Evolutionary conservation across 2,888 invertebrate genomes (phyloP).

Genomic region (Agrypnus murinus): DNA sequence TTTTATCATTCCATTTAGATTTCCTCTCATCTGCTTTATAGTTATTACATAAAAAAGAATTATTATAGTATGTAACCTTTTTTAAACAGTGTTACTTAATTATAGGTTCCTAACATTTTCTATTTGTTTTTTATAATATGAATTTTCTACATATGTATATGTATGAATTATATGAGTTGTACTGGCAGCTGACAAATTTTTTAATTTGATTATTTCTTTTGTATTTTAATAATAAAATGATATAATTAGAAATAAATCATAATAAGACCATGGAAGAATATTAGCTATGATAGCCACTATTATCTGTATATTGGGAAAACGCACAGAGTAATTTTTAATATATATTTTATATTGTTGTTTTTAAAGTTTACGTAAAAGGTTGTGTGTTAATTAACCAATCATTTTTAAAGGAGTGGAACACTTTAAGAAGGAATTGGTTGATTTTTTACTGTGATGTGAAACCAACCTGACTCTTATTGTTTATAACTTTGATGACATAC

Average conservation of each 20-base stretch:
- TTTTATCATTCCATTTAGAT: constrained; percentile 46
- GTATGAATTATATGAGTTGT: constrained; percentile 45
- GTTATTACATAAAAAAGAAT: constrained; percentile 17
- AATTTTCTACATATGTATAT: constrained; percentile 46
- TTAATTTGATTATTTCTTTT: constrained; percentile 21
- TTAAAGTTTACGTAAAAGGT: constrained; percentile 64
- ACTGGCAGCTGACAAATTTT: constrained; percentile 47
- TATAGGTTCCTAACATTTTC: constrained; percentile 48
- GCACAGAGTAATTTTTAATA: constrained; percentile 63
- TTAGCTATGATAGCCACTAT: constrained; percentile 48
- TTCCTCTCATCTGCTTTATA: constrained; percentile 34
- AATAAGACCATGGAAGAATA: constrained; percentile 41
- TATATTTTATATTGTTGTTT: constrained; percentile 68
- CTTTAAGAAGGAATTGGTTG: constrained; percentile 58
- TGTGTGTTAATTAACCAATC: constrained; percentile 62
- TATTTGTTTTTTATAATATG: constrained; percentile 32
- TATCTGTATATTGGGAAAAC: constrained; percentile 70
- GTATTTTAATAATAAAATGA: background rate
- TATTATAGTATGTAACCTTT: constrained; percentile 42
- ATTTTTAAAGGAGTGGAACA: constrained; percentile 64
- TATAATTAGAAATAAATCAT: constrained; percentile 27
- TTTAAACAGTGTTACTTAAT: constrained; percentile 54
- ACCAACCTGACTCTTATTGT: constrained; percentile 53
- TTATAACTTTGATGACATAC: constrained; percentile 2
- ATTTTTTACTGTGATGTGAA: constrained; percentile 63